Conservation (phyloP, 1,140 invertebrate genomes). For the Drosophila erecta region DNA sequence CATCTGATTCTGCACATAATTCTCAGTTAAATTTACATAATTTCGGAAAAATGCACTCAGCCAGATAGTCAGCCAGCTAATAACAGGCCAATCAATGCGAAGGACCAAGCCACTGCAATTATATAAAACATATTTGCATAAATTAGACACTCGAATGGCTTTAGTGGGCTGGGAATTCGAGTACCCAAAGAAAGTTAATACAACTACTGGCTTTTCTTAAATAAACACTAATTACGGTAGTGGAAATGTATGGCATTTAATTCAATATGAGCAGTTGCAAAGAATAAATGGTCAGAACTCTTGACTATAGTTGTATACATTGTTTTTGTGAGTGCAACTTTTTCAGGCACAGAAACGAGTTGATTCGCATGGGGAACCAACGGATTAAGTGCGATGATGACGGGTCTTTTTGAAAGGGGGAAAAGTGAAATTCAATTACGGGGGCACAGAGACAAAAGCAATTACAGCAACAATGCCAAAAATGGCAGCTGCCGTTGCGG, state of each 20-base stretch:
- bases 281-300: too few species aligned
- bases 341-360: not conserved
- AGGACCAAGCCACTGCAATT: conserved; percentile 13
- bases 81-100: conserved; percentile 38
- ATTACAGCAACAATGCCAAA: conserved; percentile 63
- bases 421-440: conserved; percentile 74
- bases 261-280: too few species aligned
- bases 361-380: conserved; percentile 6
- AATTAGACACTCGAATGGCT: conserved; percentile 21
- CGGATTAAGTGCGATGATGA: conserved; percentile 33
- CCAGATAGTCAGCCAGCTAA: conserved; percentile 22
- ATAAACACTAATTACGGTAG: too few species aligned
- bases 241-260: too few species aligned
- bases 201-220: too few species aligned
- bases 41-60: conserved; percentile 33
- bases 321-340: not conserved
- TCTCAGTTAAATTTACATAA: conserved; percentile 38
- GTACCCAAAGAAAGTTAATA: not conserved
- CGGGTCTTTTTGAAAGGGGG: conserved; percentile 11
- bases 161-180: not conserved
- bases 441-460: conserved; percentile 53
- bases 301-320: not conserved
- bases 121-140: conserved; percentile 33
- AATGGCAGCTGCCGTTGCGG: conserved; percentile 59
- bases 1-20: conserved; percentile 38